phyloP scores from a whole-genome alignment of 2,888 invertebrate species.

The Trissolcus brochymenae region DNA sequence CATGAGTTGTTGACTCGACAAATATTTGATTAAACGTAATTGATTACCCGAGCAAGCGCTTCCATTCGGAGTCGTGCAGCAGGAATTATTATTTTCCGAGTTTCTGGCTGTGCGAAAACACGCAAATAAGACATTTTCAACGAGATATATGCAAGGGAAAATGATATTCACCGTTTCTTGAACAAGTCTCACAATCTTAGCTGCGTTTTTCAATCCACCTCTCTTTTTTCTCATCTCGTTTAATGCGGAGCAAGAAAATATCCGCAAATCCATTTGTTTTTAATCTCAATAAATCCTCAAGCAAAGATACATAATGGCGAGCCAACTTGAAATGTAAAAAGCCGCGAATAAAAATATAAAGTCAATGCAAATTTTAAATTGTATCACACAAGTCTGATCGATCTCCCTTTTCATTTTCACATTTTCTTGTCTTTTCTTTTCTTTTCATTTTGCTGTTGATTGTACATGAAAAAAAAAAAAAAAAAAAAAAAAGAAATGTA shows the following conservation, averaged over 20 bases:
- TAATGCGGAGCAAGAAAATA: constrained; percentile 19
- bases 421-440: too few species aligned
- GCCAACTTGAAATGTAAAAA: constrained; percentile 24
- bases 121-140: constrained; percentile 64
- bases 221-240: constrained; percentile 15
- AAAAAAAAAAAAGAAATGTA: too few species aligned
- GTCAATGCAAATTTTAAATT: background rate
- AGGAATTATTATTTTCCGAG: constrained; percentile 10
- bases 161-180: constrained; percentile 2
- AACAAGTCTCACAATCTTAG: background rate
- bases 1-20: constrained; percentile 19
- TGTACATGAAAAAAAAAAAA: too few species aligned
- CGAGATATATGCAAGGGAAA: constrained; percentile 32
- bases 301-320: constrained; percentile 55
- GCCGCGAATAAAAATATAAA: constrained; percentile 24
- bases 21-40: constrained; percentile 28
- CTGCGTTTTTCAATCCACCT: background rate
- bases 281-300: constrained; percentile 47
- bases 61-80: constrained; percentile 4
- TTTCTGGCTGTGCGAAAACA: constrained; percentile 53
- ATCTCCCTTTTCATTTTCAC: too few species aligned
- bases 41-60: constrained; percentile 15
- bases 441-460: too few species aligned
- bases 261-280: constrained; percentile 7
- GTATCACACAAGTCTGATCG: too few species aligned